phyloP scores from a whole-genome alignment of 2,113 vertebrate species.

The Amblyopsis rosae region DNA sequence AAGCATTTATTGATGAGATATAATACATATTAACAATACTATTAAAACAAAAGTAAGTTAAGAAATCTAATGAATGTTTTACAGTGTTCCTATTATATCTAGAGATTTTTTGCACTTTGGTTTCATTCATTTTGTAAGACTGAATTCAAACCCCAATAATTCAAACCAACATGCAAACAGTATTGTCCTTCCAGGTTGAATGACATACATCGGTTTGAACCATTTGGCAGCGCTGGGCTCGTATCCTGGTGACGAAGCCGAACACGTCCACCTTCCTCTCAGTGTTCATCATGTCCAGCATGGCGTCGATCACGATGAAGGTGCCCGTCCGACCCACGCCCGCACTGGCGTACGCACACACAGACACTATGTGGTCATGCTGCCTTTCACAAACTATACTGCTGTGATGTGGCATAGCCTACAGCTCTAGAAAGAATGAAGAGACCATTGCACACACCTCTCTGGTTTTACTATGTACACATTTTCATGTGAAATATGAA shows the following conservation, averaged over 20 bases:
- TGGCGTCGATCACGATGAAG: conserved; percentile 97
- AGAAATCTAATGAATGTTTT: no score
- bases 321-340: conserved; percentile 96
- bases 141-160: not conserved
- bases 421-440: no score
- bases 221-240: conserved; percentile 98
- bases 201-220: conserved; percentile 94
- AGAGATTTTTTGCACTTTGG: not conserved
- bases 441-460: not conserved
- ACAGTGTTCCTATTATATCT: not conserved
- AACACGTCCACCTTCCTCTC: conserved; percentile 97
- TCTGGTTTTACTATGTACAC: not conserved
- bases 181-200: not conserved
- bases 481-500: no score
- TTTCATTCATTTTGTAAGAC: no score
- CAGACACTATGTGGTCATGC: not conserved
- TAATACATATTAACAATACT: no score
- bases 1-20: no score
- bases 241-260: conserved; percentile 94
- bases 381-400: not conserved
- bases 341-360: conserved; percentile 73
- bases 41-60: not conserved
- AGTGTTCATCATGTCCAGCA: conserved; percentile 97
- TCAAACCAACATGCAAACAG: not conserved
- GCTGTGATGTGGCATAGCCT: conserved; percentile 44